These are phyloP conservation scores for Pelecanus crispus DNA, from an alignment of 2,113 vertebrate genomes.

Conservation along the genomic window DNA sequence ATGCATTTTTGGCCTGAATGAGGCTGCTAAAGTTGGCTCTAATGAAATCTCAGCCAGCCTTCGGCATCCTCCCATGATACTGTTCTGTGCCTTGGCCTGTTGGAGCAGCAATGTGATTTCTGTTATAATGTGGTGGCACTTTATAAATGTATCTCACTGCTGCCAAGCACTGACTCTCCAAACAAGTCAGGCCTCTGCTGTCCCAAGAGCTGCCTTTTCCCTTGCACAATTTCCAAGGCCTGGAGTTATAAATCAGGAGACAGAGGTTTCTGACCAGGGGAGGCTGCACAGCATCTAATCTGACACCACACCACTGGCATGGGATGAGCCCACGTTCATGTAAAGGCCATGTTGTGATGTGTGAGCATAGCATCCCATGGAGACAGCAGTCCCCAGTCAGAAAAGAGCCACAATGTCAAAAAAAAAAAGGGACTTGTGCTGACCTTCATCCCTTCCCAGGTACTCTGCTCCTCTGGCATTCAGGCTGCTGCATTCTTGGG, in stretches of 20 bases:
- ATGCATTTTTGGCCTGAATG: background rate
- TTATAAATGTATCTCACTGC: background rate
- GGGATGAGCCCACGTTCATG: background rate
- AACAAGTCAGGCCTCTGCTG: background rate
- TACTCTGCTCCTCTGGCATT: background rate
- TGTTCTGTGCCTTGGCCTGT: background rate
- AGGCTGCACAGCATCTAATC: background rate
- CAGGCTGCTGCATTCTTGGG: background rate
- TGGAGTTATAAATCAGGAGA: background rate
- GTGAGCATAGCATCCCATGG: accelerated
- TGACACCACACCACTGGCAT: background rate
- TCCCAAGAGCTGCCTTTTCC: background rate
- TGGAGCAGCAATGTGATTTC: background rate
- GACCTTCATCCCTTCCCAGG: background rate
- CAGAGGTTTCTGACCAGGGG: background rate
- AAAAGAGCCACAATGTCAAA: background rate
- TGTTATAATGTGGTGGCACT: background rate
- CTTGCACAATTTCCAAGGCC: background rate
- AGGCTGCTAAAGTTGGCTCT: background rate
- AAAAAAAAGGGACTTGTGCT: background rate
- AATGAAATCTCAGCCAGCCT: background rate
- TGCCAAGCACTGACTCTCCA: background rate
- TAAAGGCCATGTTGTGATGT: background rate
- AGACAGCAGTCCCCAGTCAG: background rate
- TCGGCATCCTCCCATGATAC: background rate